These are phyloP conservation scores for Zeuzera pyrina DNA, from an alignment of 2,888 invertebrate genomes.

Conservation along the genomic window DNA sequence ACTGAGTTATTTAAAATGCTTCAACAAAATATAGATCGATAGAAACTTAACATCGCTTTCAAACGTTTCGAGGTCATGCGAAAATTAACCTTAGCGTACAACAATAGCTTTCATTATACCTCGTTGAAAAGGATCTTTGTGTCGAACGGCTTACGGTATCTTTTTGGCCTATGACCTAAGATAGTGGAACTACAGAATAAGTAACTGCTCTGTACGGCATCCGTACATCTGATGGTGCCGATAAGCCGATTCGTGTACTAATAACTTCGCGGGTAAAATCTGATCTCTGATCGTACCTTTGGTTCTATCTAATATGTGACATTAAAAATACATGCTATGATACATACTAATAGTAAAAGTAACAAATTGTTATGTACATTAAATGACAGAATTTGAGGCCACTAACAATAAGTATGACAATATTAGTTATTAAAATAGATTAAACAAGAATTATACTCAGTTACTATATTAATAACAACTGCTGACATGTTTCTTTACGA, in stretches of 20 bases:
- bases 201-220: conserved; percentile 19
- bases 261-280: conserved; percentile 35
- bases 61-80: conserved; percentile 15
- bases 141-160: conserved; percentile 45
- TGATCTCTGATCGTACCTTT: no score
- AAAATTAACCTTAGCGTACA: conserved; percentile 32
- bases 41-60: conserved; percentile 18
- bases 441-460: no score
- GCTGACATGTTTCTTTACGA: conserved; percentile 46
- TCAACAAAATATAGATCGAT: conserved; percentile 30
- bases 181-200: conserved; percentile 49
- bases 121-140: conserved; percentile 13
- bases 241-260: conserved; percentile 39
- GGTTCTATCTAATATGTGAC: no score
- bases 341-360: no score
- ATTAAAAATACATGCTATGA: no score
- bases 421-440: no score
- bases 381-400: no score
- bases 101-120: conserved; percentile 25
- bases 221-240: conserved; percentile 38
- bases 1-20: conserved; percentile 33
- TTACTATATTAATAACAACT: conserved; percentile 17
- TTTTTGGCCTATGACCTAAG: conserved; percentile 53
- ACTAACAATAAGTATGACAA: no score
- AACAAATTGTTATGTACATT: no score